A percentile compares a stretch with the other conserved stretches of the same genome.
These are phyloP conservation scores for Octomys mimax DNA, from an alignment of 2,797 vertebrate species.

Conservation along the genomic window DNA sequence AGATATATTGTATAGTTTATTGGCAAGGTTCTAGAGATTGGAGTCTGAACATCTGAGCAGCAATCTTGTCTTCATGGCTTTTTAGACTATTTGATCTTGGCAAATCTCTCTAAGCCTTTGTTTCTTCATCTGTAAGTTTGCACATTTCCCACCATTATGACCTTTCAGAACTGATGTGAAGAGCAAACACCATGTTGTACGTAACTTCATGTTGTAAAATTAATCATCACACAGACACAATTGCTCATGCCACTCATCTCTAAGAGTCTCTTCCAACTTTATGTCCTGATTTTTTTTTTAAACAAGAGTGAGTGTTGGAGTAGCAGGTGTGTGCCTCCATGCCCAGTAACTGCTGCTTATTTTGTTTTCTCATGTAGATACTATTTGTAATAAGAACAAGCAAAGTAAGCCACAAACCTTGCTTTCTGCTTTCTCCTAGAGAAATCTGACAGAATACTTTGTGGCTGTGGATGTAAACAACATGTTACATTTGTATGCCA, in stretches of 20 bases:
- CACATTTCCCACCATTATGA: conserved; percentile 26
- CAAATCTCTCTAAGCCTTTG: conserved; percentile 26
- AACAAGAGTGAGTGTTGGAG: not conserved
- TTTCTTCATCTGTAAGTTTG: conserved; percentile 60
- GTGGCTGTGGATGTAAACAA: conserved; percentile 99
- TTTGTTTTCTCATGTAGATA: conserved; percentile 64
- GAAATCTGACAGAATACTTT: conserved; percentile 99
- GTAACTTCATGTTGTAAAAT: not conserved
- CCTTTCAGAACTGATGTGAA: not conserved
- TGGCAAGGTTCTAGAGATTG: not conserved
- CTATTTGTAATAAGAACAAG: conserved; percentile 64
- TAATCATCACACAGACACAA: conserved; percentile 25
- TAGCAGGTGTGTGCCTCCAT: not conserved
- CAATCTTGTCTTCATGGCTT: not conserved
- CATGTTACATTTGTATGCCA: conserved; percentile 99
- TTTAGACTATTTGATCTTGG: conserved; percentile 52
- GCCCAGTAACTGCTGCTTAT: not conserved
- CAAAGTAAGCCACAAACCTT: conserved; percentile 74
- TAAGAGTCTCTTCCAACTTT: not conserved
- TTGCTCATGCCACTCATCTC: conserved; percentile 25
- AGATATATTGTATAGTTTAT: not conserved
- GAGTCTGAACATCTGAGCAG: not conserved
- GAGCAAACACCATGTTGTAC: not conserved
- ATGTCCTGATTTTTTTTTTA: conserved; percentile 25
- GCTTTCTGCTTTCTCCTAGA: conserved; percentile 90